Base-by-base conservation (phyloP, 2,888 invertebrate genomes). In the Colostygia pectinataria region DNA sequence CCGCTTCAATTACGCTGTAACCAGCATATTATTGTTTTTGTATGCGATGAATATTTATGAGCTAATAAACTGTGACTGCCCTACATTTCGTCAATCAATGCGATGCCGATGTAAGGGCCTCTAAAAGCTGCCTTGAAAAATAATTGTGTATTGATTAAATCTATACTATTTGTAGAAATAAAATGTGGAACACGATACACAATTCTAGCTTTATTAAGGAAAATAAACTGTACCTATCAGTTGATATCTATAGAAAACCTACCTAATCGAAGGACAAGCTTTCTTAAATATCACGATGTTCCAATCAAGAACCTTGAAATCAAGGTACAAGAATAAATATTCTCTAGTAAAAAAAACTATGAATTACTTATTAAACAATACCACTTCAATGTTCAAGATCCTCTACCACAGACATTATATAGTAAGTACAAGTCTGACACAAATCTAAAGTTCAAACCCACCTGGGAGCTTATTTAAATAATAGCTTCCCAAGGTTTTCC, bases 61-160 rank as follows among this genome's bases (percentile, higher is more conserved):
- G 59, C 54, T 66, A 53, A 74, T 77, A 78, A 78, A 77, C 61
- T 67, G 65, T 60, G 59, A 57, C 57, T 77, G 85, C 71, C 83
- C 87, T 83, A 85, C 76, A 84, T 86, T 77, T 65, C 44, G 43
- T 60, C 61, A 80, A 83, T 83, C 84, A 66, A 82, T 84, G 77
- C 65, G 48, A 49, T 46, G n/a, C n/a, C n/a, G n/a, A n/a, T n/a
- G 45, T 57, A 61, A 62, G 63, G 59, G 63, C 60, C 58, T 68
- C 75, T 63, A 77, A 80, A 76, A 70, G 68, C 61, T 56, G 69
- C 70, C 62, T 69, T 67, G 61, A 55, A 54, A 61, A 69, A 68
- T 61, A 59, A 61, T 70, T 51, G 61, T 37, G 60, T 71, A 80
- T 75, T 67, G 75, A 79, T 74, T 44, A 25, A 33, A n/a, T 27